Evolutionary conservation across 2,888 invertebrate genomes (phyloP), one percentile per base, ranked within the genome.

Genomic region (Zele albiditarsus): DNA sequence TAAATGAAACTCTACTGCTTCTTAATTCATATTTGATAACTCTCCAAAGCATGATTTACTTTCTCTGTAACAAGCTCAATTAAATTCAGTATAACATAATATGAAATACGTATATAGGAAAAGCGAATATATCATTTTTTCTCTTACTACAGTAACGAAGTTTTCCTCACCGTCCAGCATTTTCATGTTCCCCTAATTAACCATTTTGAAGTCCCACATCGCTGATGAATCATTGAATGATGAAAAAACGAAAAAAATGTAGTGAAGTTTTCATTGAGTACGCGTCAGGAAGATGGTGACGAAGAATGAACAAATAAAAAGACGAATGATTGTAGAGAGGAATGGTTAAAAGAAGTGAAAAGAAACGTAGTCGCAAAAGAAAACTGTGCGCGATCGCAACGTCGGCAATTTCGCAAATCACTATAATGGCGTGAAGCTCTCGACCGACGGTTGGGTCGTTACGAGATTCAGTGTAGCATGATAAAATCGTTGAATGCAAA

Each of bases 401-500:
- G 80, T 78, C 77, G 77, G 27, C 79, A 79, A 81, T 83, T 84
- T 78, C 77, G 81, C 80, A 80, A 84, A 86, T 86, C 82, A 80
- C 82, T 86, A 62, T 62, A 83, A 83, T 84, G 84, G 80, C 80
- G 68, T 49, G 65, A 74, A 77, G 76, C 60, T 67, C 33, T 67
- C 74, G 63, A 73, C 65, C 69, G 66, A 80, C 80, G 82, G 83
- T 82, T 76, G 77, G 84, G 80, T 86, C 85, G 86, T 86, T 86
- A 86, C 83, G 84, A 80, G 83, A 85, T 81, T 83, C 82, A 86
- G 75, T 82, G 80, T 83, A 81, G 82, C 85, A 84, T 86, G 81
- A 86, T 86, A 82, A 81, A 86, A 86, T 85, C 82, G 84, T 71
- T 84, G 84, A 85, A 86, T 85, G 80, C 82, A 83, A 82, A 84